Conservation (phyloP, 2,888 invertebrate genomes). For the Tenodera sinensis region DNA sequence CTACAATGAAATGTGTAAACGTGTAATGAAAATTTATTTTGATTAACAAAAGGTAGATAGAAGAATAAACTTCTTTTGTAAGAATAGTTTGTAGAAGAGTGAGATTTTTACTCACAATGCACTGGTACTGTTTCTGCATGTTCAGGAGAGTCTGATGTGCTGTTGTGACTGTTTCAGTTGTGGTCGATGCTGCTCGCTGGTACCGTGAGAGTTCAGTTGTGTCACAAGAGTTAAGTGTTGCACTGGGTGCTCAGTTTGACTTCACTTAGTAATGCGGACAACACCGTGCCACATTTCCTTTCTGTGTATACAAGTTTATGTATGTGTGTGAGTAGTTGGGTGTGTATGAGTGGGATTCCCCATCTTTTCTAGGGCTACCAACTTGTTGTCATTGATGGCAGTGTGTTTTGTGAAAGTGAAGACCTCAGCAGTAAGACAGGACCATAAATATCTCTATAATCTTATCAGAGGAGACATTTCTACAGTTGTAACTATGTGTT, state of each 20-base stretch:
- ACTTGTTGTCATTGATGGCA: not conserved
- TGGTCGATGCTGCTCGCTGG: conserved; percentile 54
- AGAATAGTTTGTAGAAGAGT: too few relatives aligned
- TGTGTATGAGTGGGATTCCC: not conserved
- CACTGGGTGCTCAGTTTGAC: conserved; percentile 55
- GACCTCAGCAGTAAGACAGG: not conserved
- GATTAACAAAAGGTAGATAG: too few relatives aligned
- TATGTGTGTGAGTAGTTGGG: not conserved
- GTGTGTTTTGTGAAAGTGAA: not conserved
- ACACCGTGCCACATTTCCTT: not conserved
- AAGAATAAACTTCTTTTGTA: too few relatives aligned
- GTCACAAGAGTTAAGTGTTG: conserved; percentile 51
- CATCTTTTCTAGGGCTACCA: not conserved
- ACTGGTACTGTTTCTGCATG: too few relatives aligned
- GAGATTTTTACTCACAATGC: too few relatives aligned
- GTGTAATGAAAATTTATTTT: too few relatives aligned
- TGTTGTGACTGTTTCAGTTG: conserved; percentile 43
- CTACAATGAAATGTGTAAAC: too few relatives aligned
- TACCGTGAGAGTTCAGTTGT: conserved; percentile 51
- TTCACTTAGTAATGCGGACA: conserved; percentile 18
- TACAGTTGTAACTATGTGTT: not conserved
- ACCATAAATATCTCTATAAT: not conserved
- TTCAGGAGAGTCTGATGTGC: conserved; percentile 6
- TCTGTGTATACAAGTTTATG: not conserved
- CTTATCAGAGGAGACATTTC: not conserved